A percentile compares a stretch with the other conserved stretches of the same genome.
phyloP scores from a whole-genome alignment of 2,797 vertebrate species.

The Remorina albescens region DNA sequence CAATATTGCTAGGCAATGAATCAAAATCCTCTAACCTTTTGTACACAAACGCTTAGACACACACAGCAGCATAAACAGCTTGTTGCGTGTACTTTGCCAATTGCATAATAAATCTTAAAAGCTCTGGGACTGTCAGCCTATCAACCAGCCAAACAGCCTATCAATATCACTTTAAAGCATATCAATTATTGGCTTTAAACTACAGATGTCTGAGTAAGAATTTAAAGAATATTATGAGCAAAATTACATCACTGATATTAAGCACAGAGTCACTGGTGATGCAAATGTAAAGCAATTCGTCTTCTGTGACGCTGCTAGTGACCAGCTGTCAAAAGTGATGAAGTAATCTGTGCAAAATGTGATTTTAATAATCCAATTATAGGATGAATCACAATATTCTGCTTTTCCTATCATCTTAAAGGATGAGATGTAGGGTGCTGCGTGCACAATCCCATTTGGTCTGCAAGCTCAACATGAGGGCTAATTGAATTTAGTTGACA shows the following conservation, averaged over 20 bases:
- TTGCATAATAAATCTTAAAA: constrained; percentile 63
- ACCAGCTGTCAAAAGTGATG: constrained; percentile 69
- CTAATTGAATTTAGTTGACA: constrained; percentile 75
- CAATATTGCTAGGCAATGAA: constrained; percentile 42
- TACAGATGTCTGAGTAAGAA: constrained; percentile 28
- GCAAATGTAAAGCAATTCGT: constrained; percentile 60
- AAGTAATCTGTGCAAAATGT: constrained; percentile 69
- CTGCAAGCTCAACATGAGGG: constrained; percentile 61
- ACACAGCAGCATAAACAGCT: constrained; percentile 31
- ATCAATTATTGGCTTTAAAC: constrained; percentile 55
- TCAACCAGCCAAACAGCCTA: too few relatives aligned
- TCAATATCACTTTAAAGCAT: too few relatives aligned
- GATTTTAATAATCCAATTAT: constrained; percentile 79
- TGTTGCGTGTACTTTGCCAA: constrained; percentile 37
- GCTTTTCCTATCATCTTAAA: constrained; percentile 59
- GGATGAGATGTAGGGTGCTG: constrained; percentile 57
- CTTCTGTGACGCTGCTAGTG: constrained; percentile 48
- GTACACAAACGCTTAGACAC: constrained; percentile 15
- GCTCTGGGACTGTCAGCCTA: constrained; percentile 39
- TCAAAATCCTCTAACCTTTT: constrained; percentile 49
- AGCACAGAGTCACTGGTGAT: constrained; percentile 14
- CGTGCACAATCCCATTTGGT: constrained; percentile 66
- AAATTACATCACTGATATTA: constrained; percentile 46
- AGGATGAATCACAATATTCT: constrained; percentile 66
- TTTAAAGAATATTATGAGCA: constrained; percentile 40